Evolutionary conservation across 64 coral and sea anemone genomes (phyloP), one percentile per base, ranked within the genome.

Genomic region (Stichodactyla helianthus): DNA sequence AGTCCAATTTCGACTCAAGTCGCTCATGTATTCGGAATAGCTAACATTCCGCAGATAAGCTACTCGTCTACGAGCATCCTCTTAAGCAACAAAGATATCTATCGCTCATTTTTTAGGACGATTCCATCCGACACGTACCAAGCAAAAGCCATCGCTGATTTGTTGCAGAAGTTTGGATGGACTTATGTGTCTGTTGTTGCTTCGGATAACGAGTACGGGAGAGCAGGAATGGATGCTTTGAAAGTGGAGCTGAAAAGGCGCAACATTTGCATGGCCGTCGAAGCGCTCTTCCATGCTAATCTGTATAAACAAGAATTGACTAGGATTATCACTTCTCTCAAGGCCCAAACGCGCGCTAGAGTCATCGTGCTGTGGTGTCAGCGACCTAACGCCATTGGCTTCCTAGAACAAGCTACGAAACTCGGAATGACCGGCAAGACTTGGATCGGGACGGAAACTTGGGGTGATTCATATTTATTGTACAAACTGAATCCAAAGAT

Each of bases 371-470:
- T 95, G 6, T 95, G 94, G 94, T 96, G 94, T 50, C 87, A 93
- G 67, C 79, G 94, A 51, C 94, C 94, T 0, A 96, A 89, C 65
- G 94, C 94, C 35, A 70, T 96, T 19, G 94, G 88, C 15, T 96
- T 96, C 84, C 80, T 96, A 31, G 77, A 96, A 76, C 90, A 87
- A 87, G 94, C 88, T 14, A 89, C 94, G 19, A 63, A 89, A 59
- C 91, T 92, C 63, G 59, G 51, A 11, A 59, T 96, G 53, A 88
- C n/a, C 14, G 87, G 80, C 0, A 92, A 85, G 70, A 96, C 91
- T 11, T 96, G 94, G 94, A 96, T 96, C 16, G 94, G 94, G 26
- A 96, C 94, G 5, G 94, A 96, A 59, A 96, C 94, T 6, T 96
- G 94, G 94, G 94, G 94, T 6, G 94, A 96, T 20, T 86, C 94